Evolutionary conservation across 2,113 vertebrate species (phyloP), one percentile per base, ranked within the genome.

Genomic region (Ellobius talpinus): DNA sequence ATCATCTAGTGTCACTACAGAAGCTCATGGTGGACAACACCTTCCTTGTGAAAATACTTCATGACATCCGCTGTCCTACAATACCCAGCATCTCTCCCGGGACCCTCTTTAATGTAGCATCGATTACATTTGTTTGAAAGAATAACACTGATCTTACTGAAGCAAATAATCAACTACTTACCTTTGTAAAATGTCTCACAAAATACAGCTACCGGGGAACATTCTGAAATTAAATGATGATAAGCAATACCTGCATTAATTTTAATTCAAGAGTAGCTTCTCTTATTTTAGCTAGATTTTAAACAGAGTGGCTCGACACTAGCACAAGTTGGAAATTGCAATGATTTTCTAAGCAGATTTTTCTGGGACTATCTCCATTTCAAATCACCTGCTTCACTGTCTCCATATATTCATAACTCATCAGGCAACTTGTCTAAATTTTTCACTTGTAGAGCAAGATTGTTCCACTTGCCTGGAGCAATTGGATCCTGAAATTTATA

Each of bases 311-410:
- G 23, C 55, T 93, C 70, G 29, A 79, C 45, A 90, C 24, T 29
- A 66, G 50, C 42, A 81, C 17, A 31, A 89, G 45, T 17, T 82
- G 36, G 84, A 87, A 89, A 85, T 3, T 79, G 3, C 45, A 66
- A 29, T 94, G 65, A 61, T 93, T 82, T 65, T 31, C 73, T 66
- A 68, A 33, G 26, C 23, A 93, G 17, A 74, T 55, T 87, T 55
- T 90, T 63, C 65, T 96, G 58, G 58, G n/a, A 72, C 45, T 81
- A 45, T 77, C 55, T 94, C 50, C 78, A 68, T 93, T 90, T 95
- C 50, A 68, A 95, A 76, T 90, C 7, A 58, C 50, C 8, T 21
- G 3, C 72, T 91, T 70, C 14, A 89, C 19, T 31, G 1, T 88
- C 58, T 85, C 39, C 7, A 39, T 21, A 1, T 61, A 88, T 31